Evolutionary conservation across 1,140 invertebrate species (phyloP).

Genomic region (Ooceraea biroi): DNA sequence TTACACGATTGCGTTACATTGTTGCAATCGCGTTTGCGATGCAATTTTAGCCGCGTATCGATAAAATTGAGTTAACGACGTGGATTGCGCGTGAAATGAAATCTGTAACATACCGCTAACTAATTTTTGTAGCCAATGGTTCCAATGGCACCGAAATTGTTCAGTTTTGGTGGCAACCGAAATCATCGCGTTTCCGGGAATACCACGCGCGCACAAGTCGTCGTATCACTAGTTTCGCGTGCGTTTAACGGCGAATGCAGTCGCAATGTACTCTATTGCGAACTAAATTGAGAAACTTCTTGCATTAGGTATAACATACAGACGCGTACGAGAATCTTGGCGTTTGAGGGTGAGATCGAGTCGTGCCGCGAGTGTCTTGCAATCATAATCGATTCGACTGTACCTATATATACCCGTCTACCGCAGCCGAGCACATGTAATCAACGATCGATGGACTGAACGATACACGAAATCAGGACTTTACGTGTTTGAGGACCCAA

Average conservation of each 20-base stretch:
- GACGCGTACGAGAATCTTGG: conserved; percentile 51
- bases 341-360: conserved; percentile 52
- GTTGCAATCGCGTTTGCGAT: no score
- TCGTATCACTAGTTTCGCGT: conserved; percentile 53
- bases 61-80: conserved; percentile 10
- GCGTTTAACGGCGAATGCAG: conserved; percentile 58
- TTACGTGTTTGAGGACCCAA: background rate
- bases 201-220: background rate
- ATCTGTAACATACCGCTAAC: background rate
- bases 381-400: conserved; percentile 57
- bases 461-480: conserved; percentile 13
- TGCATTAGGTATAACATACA: conserved; percentile 62
- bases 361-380: conserved; percentile 31
- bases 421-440: conserved; percentile 11
- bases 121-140: conserved; percentile 18
- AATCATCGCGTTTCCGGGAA: conserved; percentile 7
- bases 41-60: background rate
- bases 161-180: conserved; percentile 28
- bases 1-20: background rate
- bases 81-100: background rate
- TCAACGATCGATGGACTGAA: conserved; percentile 43
- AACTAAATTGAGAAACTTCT: conserved; percentile 64
- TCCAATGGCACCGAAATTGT: background rate
- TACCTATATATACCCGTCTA: background rate
- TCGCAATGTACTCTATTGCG: conserved; percentile 55